Base-by-base conservation (phyloP, 2,888 invertebrate species). In the Adela reaumurella region DNA sequence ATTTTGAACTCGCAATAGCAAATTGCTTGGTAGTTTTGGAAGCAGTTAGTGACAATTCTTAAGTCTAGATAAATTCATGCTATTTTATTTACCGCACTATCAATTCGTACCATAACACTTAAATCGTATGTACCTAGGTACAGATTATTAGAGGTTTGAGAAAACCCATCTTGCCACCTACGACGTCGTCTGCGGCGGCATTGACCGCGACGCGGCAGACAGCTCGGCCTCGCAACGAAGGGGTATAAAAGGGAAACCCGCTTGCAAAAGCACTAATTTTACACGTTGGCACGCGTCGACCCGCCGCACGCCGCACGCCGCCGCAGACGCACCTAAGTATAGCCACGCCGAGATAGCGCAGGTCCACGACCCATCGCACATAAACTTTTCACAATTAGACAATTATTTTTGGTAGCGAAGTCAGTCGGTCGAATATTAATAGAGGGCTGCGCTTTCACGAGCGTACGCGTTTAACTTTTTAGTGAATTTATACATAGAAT, bases 361-460 rank as follows among this genome's bases (percentile, higher is more conserved):
- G 77, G 76, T 78, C 78, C 78, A 74, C 78, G 77, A 77, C 73
- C 78, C 78, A 77, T 77, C 79, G 72, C 74, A 74, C 76, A 78
- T 77, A 77, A 78, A 78, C 78, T 78, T 78, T 77, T 79, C 80
- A 77, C 77, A 80, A 80, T 80, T 80, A 80, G 80, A 80, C 80
- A 78, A 80, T 80, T 80, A 80, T 80, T 80, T 80, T 80, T 77
- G 80, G 79, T 79, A 78, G 78, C 78, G 73, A 78, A 77, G 79
- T 78, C 79, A 77, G 79, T 78, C 79, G 78, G 78, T 74, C 79
- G 80, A 78, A 77, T 80, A 80, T 80, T 80, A 80, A 80, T 80
- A 80, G 80, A 76, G 77, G 49, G 49, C 45, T 14, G 3, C 11
- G 77, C 77, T 79, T 78, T 78, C 77, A 74, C 76, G 76, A 79